These are phyloP conservation scores for Nymphalis c-album DNA, from an alignment of 2,888 invertebrate genomes.

Conservation along the genomic window DNA sequence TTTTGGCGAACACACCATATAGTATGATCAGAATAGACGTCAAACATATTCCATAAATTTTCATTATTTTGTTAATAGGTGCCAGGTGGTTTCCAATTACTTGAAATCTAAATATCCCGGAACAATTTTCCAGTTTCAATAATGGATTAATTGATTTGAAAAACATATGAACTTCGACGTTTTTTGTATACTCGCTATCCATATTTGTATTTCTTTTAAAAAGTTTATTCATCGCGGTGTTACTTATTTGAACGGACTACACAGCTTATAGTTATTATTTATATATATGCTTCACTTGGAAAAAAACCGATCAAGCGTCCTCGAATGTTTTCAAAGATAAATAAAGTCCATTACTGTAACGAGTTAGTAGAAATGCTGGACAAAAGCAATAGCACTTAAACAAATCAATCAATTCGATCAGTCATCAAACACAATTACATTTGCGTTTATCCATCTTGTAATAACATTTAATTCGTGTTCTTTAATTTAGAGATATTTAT, in stretches of 20 bases:
- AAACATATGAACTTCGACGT: not conserved
- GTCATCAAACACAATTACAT: conserved; percentile 1
- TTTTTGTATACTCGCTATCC: not conserved
- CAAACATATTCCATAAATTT: conserved; percentile 7
- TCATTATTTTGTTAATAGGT: conserved; percentile 1
- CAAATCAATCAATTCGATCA: not conserved
- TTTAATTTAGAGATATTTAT: too few species aligned
- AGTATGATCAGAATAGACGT: not conserved
- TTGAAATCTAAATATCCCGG: conserved; percentile 15
- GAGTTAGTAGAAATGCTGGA: not conserved
- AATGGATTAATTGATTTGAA: conserved; percentile 10
- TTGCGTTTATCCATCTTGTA: conserved; percentile 35
- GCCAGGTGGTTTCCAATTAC: not conserved
- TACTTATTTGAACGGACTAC: too few species aligned
- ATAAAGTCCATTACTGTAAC: conserved; percentile 1
- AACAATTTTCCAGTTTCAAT: conserved; percentile 16
- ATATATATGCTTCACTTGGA: too few species aligned
- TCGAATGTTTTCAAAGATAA: not conserved
- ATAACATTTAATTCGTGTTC: too few species aligned
- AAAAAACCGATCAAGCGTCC: not conserved
- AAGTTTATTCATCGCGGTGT: too few species aligned
- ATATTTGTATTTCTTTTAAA: conserved; percentile 2
- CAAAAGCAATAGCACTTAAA: not conserved
- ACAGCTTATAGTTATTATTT: too few species aligned
- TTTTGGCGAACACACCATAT: not conserved